Conservation (phyloP, 92 coral and sea anemone species). For the Epizoanthus stellaris region DNA sequence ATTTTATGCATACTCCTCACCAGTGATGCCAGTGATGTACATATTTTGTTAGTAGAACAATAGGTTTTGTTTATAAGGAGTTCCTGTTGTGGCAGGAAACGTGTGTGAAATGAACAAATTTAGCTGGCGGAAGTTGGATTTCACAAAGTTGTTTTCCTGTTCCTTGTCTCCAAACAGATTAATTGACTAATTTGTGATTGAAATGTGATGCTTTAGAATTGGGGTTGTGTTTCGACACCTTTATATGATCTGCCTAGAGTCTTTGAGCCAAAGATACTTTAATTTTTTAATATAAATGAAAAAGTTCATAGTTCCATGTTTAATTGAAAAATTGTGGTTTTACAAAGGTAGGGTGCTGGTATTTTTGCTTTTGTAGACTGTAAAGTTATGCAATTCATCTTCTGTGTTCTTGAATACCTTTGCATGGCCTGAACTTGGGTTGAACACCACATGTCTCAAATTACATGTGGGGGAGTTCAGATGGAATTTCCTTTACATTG, state of each 20-base stretch:
- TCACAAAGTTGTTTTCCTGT: neutral
- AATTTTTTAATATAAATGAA: neutral
- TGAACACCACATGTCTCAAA: neutral
- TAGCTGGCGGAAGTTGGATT: neutral
- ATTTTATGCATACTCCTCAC: neutral
- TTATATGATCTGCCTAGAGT: neutral
- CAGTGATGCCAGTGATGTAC: neutral
- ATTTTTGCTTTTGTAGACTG: neutral
- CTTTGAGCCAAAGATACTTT: neutral
- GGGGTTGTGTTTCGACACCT: neutral
- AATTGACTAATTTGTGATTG: slow-evolving; percentile 3
- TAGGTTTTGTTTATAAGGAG: too few relatives aligned
- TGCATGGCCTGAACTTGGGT: slow-evolving; percentile 34
- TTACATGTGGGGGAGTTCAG: slow-evolving; percentile 12
- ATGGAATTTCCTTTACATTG: slow-evolving; percentile 33
- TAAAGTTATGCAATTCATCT: neutral
- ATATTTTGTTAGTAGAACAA: too few relatives aligned
- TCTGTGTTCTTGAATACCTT: slow-evolving; percentile 4
- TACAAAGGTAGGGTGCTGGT: neutral
- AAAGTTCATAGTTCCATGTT: neutral
- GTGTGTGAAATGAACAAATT: slow-evolving; percentile 13
- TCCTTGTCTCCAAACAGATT: neutral
- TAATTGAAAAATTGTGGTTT: neutral
- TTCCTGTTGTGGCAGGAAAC: neutral
- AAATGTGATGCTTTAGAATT: slow-evolving; percentile 22